These are phyloP conservation scores for Pyxicephalus adspersus DNA, from an alignment of 2,113 vertebrate species.

Conservation along the genomic window DNA sequence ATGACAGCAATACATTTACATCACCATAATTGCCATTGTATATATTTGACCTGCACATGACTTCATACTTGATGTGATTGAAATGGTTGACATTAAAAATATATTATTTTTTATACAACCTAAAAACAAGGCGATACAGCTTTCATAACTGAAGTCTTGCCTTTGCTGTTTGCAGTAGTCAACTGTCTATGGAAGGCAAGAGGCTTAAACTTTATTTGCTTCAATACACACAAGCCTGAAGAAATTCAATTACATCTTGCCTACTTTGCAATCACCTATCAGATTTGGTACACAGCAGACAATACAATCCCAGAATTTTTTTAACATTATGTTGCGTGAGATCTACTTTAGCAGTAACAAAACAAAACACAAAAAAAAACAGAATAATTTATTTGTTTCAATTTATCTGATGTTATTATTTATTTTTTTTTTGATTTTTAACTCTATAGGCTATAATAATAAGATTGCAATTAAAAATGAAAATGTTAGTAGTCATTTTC, in stretches of 20 bases:
- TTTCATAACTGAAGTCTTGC: slow-evolving; percentile 25
- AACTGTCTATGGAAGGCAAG: slow-evolving; percentile 42
- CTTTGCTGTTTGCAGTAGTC: slow-evolving; percentile 26
- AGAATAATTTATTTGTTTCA: slow-evolving; percentile 11
- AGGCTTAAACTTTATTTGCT: slow-evolving; percentile 48
- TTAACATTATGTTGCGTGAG: background rate
- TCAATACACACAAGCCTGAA: slow-evolving; percentile 48
- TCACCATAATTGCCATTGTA: background rate
- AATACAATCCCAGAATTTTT: slow-evolving; percentile 36
- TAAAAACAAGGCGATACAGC: slow-evolving; percentile 27
- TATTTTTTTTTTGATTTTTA: background rate
- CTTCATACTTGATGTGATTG: too few species aligned
- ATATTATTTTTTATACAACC: slow-evolving; percentile 7
- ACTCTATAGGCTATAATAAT: background rate
- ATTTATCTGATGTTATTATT: background rate
- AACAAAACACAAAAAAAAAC: background rate
- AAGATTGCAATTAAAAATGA: background rate
- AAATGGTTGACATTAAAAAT: background rate
- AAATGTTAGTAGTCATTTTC: too few species aligned
- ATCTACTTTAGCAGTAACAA: background rate
- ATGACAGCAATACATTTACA: too few species aligned
- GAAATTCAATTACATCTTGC: slow-evolving; percentile 52
- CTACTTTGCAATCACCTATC: slow-evolving; percentile 52
- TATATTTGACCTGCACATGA: background rate
- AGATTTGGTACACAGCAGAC: slow-evolving; percentile 47